Conservation (phyloP, 1,140 invertebrate species). For the Cotesia glomerata region DNA sequence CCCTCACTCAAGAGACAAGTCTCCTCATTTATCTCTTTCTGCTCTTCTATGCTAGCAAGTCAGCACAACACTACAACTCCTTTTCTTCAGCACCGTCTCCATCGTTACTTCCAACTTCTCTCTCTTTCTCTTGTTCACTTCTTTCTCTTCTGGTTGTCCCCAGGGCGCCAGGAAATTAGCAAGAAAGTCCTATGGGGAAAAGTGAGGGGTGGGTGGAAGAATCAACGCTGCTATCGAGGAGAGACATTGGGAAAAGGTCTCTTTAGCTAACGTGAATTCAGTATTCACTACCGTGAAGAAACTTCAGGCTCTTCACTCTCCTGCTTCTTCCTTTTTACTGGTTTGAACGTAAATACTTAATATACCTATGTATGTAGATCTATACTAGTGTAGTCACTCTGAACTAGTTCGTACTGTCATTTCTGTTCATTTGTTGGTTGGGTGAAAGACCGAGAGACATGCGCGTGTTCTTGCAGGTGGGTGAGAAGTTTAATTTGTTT, state of each 20-base stretch:
- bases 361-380: neutral
- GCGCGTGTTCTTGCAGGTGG: conserved; percentile 21
- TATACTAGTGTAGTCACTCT: too few relatives aligned
- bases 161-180: conserved; percentile 36
- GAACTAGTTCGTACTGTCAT: neutral
- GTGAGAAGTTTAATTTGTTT: conserved; percentile 36
- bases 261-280: neutral
- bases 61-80: too few relatives aligned
- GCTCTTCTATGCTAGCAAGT: too few relatives aligned
- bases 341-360: too few relatives aligned
- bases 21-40: conserved; percentile 29
- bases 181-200: conserved; percentile 27
- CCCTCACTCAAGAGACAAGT: conserved; percentile 1
- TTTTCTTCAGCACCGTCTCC: too few relatives aligned
- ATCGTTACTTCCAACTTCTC: neutral
- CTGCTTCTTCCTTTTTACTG: neutral
- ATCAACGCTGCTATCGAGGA: conserved; percentile 15
- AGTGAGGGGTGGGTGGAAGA: conserved; percentile 4
- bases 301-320: neutral
- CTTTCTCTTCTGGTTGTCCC: conserved; percentile 20
- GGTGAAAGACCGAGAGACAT: conserved; percentile 4
- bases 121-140: conserved; percentile 13
- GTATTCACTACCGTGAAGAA: conserved; percentile 15
- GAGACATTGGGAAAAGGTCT: conserved; percentile 28
- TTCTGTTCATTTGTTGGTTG: neutral